Evolutionary conservation across 2,113 vertebrate genomes (phyloP), one percentile per base, ranked within the genome.

Genomic region (Apteryx owenii): DNA sequence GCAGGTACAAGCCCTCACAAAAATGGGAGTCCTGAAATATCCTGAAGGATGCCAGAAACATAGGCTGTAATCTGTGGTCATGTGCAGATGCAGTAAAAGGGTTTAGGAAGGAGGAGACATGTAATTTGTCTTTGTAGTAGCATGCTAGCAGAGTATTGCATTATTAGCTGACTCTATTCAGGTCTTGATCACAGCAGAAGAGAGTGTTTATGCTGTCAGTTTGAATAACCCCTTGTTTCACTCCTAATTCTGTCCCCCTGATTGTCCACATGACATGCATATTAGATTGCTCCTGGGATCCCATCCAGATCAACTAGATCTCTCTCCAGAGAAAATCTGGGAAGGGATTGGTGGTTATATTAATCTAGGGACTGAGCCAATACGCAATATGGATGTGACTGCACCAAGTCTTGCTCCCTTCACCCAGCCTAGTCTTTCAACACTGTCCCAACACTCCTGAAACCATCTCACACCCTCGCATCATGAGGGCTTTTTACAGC

Each of bases 261-360:
- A 22, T 44, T 61, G n/a, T 77, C 36, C 36, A 33, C 8, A 2
- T 78, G 42, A 46, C 0, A 0, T 42, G 7, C 5, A 7, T 18
- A 25, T 23, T 1, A 28, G 13, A 38, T 80, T 60, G 33, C 9
- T 82, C n/a, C 61, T 68, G 38, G 54, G 23, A 69, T 80, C 29
- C 6, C 21, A 78, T 72, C 31, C 48, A 48, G 19, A 82, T 76
- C 71, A 82, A 16, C 25, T 31, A 17, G n/a, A 31, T 61, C 58
- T 70, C 31, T 38, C 76, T 72, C 16, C 25, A 68, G 22, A 25
- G 31, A 26, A 85, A 54, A 54, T 68, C 28, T 82, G 36, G 28
- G 29, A 51, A 28, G 14, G 25, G 31, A 38, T 28, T 64, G 28
- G 38, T 7, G 70, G 46, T 22, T 19, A 9, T 14, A 33, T 33